Conservation (phyloP, 2,113 vertebrate species). For the Microcebus ravelobensis region DNA sequence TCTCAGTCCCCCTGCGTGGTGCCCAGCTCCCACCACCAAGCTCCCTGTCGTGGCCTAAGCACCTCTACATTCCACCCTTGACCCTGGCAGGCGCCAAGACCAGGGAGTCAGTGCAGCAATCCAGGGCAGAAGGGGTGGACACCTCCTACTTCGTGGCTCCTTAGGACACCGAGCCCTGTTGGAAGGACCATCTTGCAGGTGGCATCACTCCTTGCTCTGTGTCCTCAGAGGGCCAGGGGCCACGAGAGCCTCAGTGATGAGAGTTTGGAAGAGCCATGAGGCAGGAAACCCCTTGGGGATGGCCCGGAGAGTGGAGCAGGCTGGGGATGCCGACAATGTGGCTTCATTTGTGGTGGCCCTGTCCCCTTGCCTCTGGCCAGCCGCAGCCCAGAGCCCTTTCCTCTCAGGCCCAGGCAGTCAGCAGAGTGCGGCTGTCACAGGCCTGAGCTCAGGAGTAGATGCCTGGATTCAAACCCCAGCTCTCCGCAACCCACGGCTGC, state of each 20-base stretch:
- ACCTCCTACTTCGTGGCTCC: rapidly evolving
- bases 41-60: not conserved
- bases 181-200: not conserved
- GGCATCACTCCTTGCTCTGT: not conserved
- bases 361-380: not conserved
- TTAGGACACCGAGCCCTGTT: rapidly evolving
- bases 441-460: not conserved
- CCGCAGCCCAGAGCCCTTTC: not conserved
- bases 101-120: too few species aligned
- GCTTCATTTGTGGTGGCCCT: rapidly evolving
- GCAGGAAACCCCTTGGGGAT: not conserved
- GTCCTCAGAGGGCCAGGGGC: not conserved
- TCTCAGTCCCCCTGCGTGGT: not conserved
- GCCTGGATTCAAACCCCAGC: not conserved
- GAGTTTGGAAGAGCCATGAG: not conserved
- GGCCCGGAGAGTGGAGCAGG: not conserved
- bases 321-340: rapidly evolving
- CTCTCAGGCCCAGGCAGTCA: not conserved
- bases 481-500: not conserved
- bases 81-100: not conserved
- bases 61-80: not conserved
- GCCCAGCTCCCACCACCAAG: not conserved
- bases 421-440: not conserved
- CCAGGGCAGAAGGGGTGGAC: not conserved
- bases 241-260: not conserved